phyloP scores from a whole-genome alignment of 1,140 invertebrate species.

The Sitodiplosis mosellana region DNA sequence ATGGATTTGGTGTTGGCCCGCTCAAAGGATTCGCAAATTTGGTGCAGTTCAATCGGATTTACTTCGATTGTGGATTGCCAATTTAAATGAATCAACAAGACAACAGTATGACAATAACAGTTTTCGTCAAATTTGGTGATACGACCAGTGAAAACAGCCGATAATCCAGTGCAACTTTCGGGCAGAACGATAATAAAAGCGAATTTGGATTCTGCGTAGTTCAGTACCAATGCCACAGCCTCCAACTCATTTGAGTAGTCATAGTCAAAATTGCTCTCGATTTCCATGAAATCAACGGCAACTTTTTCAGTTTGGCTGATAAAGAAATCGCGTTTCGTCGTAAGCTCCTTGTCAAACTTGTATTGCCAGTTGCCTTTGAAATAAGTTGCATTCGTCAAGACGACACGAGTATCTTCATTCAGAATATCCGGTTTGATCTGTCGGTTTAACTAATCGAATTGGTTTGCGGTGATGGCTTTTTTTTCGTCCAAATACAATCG shows the following conservation, averaged over 20 bases:
- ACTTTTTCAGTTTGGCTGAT: constrained; percentile 22
- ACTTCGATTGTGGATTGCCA: too few relatives aligned
- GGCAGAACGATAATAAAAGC: constrained; percentile 45
- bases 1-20: too few relatives aligned
- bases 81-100: too few relatives aligned
- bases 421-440: constrained; percentile 25
- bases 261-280: constrained; percentile 28
- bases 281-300: constrained; percentile 37
- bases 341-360: constrained; percentile 33
- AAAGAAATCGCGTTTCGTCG: constrained; percentile 32
- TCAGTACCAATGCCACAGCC: constrained; percentile 32
- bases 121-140: too few relatives aligned
- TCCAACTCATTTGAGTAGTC: constrained; percentile 27
- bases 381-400: constrained; percentile 47
- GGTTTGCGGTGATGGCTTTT: not conserved
- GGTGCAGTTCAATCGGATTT: too few relatives aligned
- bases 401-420: constrained; percentile 25
- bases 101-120: too few relatives aligned
- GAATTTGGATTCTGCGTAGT: constrained; percentile 35
- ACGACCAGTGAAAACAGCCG: too few relatives aligned
- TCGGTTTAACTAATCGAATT: not conserved
- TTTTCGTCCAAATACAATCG: not conserved
- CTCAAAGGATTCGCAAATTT: too few relatives aligned
- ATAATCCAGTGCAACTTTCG: constrained; percentile 33
- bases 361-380: constrained; percentile 51